A percentile compares a stretch with the other conserved stretches of the same genome.
phyloP scores from a whole-genome alignment of 2,113 vertebrate species.

The Pseudopipra pipra region DNA sequence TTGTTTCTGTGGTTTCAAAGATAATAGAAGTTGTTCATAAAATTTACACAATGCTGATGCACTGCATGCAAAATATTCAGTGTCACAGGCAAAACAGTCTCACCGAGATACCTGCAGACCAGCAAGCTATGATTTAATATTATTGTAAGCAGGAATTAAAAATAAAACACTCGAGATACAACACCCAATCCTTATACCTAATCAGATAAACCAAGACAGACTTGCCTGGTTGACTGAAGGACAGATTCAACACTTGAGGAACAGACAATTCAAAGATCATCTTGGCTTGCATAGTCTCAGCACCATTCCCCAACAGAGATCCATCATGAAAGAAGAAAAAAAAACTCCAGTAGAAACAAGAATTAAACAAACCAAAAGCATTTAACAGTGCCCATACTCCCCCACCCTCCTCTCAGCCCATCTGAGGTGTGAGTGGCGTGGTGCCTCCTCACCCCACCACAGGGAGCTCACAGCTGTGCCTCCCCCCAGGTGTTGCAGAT shows the following conservation, averaged over 20 bases:
- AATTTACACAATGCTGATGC: slow-evolving; percentile 39
- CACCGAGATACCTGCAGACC: slow-evolving; percentile 38
- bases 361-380: not conserved
- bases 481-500: slow-evolving; percentile 45
- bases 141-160: slow-evolving; percentile 32
- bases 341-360: not conserved
- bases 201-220: slow-evolving; percentile 23
- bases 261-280: not conserved
- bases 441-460: not conserved
- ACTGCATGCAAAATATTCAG: slow-evolving; percentile 37
- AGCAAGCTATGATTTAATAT: slow-evolving; percentile 12
- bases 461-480: slow-evolving; percentile 25
- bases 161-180: not conserved
- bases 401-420: not conserved
- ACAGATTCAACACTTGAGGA: not conserved
- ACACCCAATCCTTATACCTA: not conserved
- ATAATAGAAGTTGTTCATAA: slow-evolving; percentile 72
- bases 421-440: not conserved
- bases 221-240: not conserved
- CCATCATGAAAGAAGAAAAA: not conserved
- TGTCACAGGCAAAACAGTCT: slow-evolving; percentile 46
- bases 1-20: slow-evolving; percentile 68
- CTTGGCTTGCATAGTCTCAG: not conserved
- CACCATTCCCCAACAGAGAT: not conserved
- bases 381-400: not conserved